These are phyloP conservation scores for Acromyrmex echinatior DNA, from an alignment of 1,140 invertebrate species.

Conservation along the genomic window DNA sequence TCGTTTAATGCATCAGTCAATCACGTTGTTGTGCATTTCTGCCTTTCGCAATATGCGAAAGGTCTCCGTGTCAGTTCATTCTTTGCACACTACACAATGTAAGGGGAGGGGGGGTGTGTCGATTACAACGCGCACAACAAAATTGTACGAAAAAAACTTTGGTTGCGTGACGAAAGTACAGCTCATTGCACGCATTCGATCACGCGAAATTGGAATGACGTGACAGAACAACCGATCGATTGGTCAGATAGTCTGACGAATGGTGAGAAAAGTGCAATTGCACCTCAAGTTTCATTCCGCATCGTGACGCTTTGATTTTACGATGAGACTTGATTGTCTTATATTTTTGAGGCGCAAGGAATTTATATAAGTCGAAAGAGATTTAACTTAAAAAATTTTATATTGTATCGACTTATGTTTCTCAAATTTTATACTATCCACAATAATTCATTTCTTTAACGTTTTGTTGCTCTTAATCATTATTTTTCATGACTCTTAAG, in stretches of 20 bases:
- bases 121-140: constrained; percentile 6
- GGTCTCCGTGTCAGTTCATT: constrained; percentile 13
- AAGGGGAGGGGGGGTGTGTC: constrained; percentile 5
- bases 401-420: neutral
- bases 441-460: neutral
- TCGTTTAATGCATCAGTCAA: neutral
- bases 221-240: constrained; percentile 36
- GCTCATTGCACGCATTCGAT: constrained; percentile 62
- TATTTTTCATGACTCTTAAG: neutral
- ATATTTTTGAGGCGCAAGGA: neutral
- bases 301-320: neutral
- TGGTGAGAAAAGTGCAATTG: constrained; percentile 33
- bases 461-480: neutral
- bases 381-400: neutral
- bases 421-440: too few relatives aligned
- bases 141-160: constrained; percentile 52
- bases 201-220: constrained; percentile 68
- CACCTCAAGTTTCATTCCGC: constrained; percentile 40
- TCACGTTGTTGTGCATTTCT: neutral
- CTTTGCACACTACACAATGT: neutral
- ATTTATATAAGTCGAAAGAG: neutral
- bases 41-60: constrained; percentile 25
- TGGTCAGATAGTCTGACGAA: constrained; percentile 58
- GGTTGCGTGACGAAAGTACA: constrained; percentile 59
- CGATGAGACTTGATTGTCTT: neutral